A percentile compares a stretch with the other conserved stretches of the same genome.
Evolutionary conservation across 1,140 invertebrate genomes (phyloP).

Genomic region (Colletes gigas): DNA sequence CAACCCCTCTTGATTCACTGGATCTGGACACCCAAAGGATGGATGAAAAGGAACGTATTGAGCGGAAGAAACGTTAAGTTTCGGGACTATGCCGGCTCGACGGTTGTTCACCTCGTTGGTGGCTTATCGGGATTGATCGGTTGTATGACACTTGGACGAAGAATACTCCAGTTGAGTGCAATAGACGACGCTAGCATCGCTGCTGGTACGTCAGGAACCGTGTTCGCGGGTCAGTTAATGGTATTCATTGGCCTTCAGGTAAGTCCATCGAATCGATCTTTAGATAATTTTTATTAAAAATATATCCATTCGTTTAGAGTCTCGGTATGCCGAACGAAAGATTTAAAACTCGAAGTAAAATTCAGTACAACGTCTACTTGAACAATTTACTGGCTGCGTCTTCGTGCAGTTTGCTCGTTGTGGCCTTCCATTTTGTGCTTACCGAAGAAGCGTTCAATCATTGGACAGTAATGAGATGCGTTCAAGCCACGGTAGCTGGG

Average conservation of each 20-base stretch:
- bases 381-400: slow-evolving; percentile 68
- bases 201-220: slow-evolving; percentile 47
- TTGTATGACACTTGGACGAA: slow-evolving; percentile 63
- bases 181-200: slow-evolving; percentile 64
- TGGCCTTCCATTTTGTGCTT: slow-evolving; percentile 59
- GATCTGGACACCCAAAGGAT: slow-evolving; percentile 64
- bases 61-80: slow-evolving; percentile 36
- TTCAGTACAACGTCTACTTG: slow-evolving; percentile 26
- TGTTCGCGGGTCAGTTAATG: slow-evolving; percentile 63
- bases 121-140: slow-evolving; percentile 65
- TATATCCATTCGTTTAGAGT: slow-evolving; percentile 15
- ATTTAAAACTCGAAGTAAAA: background rate
- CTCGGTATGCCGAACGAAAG: slow-evolving; percentile 19
- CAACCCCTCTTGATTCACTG: slow-evolving; percentile 71
- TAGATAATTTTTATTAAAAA: too few relatives aligned
- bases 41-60: slow-evolving; percentile 60
- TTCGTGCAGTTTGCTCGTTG: slow-evolving; percentile 56
- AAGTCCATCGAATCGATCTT: background rate
- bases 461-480: slow-evolving; percentile 67
- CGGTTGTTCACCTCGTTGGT: slow-evolving; percentile 62
- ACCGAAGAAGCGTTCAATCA: slow-evolving; percentile 63
- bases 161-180: slow-evolving; percentile 58
- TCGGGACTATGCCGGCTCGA: slow-evolving; percentile 59
- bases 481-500: slow-evolving; percentile 64
- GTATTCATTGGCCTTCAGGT: slow-evolving; percentile 69